Evolutionary conservation across 2,113 vertebrate species (phyloP), one percentile per base, ranked within the genome.

Genomic region (Cynopterus brachyotis): DNA sequence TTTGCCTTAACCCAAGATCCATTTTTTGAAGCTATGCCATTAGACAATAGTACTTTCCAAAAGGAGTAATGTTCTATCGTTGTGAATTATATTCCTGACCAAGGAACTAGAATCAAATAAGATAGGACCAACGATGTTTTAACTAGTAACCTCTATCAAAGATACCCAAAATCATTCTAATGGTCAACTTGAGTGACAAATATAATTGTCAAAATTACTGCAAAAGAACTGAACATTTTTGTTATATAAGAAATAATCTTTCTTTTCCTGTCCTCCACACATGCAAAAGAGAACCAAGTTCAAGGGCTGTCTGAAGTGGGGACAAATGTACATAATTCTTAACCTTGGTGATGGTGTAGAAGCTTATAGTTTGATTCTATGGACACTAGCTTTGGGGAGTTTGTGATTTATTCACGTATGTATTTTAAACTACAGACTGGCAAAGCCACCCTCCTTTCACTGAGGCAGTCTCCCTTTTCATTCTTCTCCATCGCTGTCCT

Each of bases 371-470:
- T 92, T 70, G 82, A 42, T 2, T 50, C 50, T 40, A 64, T 0
- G 19, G 26, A 53, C 37, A 62, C 2, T 0, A 1, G n/a, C 67
- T 53, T 0, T 57, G 20, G 26, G 11, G 45, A 96, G 35, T 67
- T 35, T 42, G 37, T 85, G 57, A 35, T 79, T 87, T 55, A 55
- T 24, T 69, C 80, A 80, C 9, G 87, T 42, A 59, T 1, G 0
- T 67, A 75, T 90, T 90, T 96, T 75, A 72, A 76, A 92, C 69
- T 84, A 95, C 60, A 87, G 72, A 88, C 40, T 79, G 24, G 72
- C 24, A 92, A 93, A 91, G 78, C 32, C 3, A 5, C 47, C 59
- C 70, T 93, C 26, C 40, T 95, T 78, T 82, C 72, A 82, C 2
- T 62, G 78, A 95, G 45, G 35, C 0, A 0, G 66, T 47, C 70